Evolutionary conservation across 2,797 vertebrate species (phyloP).

Genomic region (Oreochromis grahami): DNA sequence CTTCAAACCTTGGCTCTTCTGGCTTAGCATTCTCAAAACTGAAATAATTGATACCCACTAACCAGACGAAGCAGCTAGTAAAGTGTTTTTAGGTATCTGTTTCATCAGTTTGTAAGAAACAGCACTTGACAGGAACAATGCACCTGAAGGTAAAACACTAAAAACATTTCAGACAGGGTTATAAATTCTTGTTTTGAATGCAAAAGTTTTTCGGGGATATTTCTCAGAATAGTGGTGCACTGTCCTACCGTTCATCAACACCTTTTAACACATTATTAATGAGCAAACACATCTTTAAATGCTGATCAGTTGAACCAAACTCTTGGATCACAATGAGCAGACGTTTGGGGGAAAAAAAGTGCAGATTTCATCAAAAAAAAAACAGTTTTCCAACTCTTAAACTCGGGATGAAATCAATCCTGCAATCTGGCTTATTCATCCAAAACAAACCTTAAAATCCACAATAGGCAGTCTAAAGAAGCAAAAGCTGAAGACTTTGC

Average conservation of each 20-base stretch:
- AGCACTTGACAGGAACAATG: background rate
- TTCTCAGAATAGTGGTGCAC: background rate
- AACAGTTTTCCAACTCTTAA: background rate
- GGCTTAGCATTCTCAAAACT: background rate
- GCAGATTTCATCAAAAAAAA: background rate
- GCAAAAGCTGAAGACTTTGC: background rate
- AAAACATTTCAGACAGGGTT: background rate
- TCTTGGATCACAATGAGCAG: background rate
- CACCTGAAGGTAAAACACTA: background rate
- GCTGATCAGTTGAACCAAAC: background rate
- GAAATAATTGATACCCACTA: background rate
- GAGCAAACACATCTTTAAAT: background rate
- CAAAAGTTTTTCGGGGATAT: background rate
- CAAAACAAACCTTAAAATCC: background rate
- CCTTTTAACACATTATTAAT: no score
- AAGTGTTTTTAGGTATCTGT: accelerated
- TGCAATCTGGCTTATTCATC: background rate
- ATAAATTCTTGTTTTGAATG: background rate
- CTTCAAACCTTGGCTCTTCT: background rate
- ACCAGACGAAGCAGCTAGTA: accelerated
- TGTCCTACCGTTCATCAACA: background rate
- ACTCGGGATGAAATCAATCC: background rate
- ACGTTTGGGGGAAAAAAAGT: accelerated
- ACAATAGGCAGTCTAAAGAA: background rate
- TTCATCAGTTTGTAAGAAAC: background rate